Percentiles rank a stretch among this genome's conserved stretches.
Conservation (phyloP, 2,113 vertebrate species). For the Pristiophorus japonicus region DNA sequence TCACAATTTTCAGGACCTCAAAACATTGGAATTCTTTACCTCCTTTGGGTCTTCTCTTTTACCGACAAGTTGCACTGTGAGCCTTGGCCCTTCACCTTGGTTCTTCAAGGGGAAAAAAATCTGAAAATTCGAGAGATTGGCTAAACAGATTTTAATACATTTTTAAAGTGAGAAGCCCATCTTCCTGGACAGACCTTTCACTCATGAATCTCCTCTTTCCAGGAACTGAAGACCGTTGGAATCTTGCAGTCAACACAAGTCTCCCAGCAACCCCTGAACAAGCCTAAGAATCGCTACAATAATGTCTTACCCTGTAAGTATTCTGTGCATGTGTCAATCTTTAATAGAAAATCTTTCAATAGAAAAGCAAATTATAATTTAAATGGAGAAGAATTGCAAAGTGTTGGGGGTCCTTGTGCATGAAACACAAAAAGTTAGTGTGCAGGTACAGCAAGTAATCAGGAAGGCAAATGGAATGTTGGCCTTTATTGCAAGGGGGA, state of each 20-base stretch:
- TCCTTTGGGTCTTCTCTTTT: background rate
- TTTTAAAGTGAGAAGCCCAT: background rate
- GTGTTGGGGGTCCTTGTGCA: too few relatives aligned
- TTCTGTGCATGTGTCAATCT: background rate
- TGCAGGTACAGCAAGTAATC: too few relatives aligned
- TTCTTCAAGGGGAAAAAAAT: background rate
- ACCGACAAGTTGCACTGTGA: background rate
- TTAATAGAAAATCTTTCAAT: too few relatives aligned
- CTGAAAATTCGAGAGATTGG: background rate
- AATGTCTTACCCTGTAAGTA: constrained; percentile 92
- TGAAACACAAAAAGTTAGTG: too few relatives aligned
- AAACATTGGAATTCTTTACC: background rate
- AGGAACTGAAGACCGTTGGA: constrained; percentile 81
- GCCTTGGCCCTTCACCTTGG: background rate
- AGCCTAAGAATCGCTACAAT: constrained; percentile 90
- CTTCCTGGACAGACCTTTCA: background rate
- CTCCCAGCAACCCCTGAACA: constrained; percentile 76
- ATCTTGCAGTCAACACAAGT: constrained; percentile 65
- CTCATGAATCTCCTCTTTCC: constrained; percentile 40
- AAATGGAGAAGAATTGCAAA: too few relatives aligned
- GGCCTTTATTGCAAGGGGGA: too few relatives aligned
- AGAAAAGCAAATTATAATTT: too few relatives aligned
- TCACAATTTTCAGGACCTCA: background rate
- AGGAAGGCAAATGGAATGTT: too few relatives aligned
- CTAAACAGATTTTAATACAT: background rate